A percentile compares a stretch with the other conserved stretches of the same genome.
These are phyloP conservation scores for Pandemis cinnamomeana DNA, from an alignment of 2,888 invertebrate genomes.

Conservation along the genomic window DNA sequence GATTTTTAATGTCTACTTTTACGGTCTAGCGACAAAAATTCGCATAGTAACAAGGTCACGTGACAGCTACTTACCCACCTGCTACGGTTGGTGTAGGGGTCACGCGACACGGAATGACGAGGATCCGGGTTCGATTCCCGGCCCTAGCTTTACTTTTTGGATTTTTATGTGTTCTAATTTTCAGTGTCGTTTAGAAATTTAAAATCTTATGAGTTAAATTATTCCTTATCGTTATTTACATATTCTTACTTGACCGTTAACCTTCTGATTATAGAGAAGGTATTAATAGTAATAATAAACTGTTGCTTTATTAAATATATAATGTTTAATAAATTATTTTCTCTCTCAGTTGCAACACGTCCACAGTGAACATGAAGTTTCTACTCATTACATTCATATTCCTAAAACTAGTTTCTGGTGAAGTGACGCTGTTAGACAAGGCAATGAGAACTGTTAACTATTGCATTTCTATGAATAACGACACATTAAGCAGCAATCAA, in stretches of 20 bases:
- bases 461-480: background rate
- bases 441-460: conserved; percentile 8
- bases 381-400: background rate
- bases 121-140: too few relatives aligned
- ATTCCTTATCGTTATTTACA: background rate
- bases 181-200: too few relatives aligned
- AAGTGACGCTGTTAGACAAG: conserved; percentile 1
- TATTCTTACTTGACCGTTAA: background rate
- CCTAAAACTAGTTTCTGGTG: background rate
- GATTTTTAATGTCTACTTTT: too few relatives aligned
- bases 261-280: background rate
- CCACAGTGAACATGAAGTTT: background rate
- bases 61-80: too few relatives aligned
- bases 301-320: background rate
- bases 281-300: background rate
- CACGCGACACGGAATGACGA: too few relatives aligned
- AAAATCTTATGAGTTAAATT: too few relatives aligned
- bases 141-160: too few relatives aligned
- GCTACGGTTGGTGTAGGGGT: too few relatives aligned
- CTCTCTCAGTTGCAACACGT: background rate
- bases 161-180: too few relatives aligned
- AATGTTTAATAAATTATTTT: background rate
- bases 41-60: too few relatives aligned
- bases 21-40: too few relatives aligned
- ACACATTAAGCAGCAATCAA: background rate